Evolutionary conservation across 2,797 vertebrate species (phyloP).

Genomic region (Pipistrellus pipistrellus): DNA sequence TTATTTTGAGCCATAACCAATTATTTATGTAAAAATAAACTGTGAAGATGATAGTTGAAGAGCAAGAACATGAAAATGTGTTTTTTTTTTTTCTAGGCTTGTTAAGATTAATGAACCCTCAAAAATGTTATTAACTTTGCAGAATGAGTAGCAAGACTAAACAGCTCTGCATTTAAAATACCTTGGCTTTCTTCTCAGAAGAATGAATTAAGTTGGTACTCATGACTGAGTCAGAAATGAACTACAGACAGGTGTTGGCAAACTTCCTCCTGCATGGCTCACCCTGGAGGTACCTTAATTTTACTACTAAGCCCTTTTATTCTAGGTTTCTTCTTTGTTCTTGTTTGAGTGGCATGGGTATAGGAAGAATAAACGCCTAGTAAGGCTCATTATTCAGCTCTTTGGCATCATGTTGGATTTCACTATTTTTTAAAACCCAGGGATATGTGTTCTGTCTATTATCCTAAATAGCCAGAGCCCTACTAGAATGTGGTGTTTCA

Average conservation of each 20-base stretch:
- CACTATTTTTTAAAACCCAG: background rate
- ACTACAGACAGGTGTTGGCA: background rate
- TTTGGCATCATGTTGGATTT: background rate
- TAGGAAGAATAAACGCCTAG: background rate
- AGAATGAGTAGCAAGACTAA: slow-evolving; percentile 70
- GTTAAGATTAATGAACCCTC: slow-evolving; percentile 78
- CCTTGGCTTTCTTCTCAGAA: slow-evolving; percentile 49
- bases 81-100: slow-evolving; percentile 74
- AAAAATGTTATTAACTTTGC: slow-evolving; percentile 79
- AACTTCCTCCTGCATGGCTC: background rate
- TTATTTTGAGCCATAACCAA: slow-evolving; percentile 72
- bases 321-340: background rate
- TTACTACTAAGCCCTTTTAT: background rate
- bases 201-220: slow-evolving; percentile 25
- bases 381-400: background rate
- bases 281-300: background rate
- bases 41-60: slow-evolving; percentile 62
- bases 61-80: slow-evolving; percentile 75
- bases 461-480: background rate
- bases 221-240: slow-evolving; percentile 31
- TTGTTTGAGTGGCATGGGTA: background rate
- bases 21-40: slow-evolving; percentile 80
- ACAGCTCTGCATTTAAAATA: slow-evolving; percentile 58
- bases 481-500: background rate
- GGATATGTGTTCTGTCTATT: background rate